Evolutionary conservation across 2,113 vertebrate genomes (phyloP), one percentile per base, ranked within the genome.

Genomic region (Pterophyllum scalare): DNA sequence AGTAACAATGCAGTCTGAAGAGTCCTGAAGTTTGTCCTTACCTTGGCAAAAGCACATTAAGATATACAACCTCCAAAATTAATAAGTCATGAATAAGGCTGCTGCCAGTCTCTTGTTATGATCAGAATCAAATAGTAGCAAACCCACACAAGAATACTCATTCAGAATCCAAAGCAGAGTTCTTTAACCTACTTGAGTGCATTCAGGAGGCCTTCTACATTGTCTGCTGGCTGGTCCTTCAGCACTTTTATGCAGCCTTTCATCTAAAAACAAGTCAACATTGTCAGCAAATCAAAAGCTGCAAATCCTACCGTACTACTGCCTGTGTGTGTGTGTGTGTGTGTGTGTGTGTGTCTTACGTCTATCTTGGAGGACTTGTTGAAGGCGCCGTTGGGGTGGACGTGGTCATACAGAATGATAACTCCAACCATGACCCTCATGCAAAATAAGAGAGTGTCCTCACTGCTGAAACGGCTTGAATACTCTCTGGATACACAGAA

Each of bases 351-450:
- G 43, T 15, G 2, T 40, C 97, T 98, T 96, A 99, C 98, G 58
- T 99, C 98, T 40, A 99, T 99, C 95, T 99, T 99, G 49, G 98
- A 99, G 19, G 98, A 97, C 95, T 98, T 99, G 95, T 97, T 98
- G 96, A 99, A 99, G 90, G 98, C 98, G 75, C 98, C 98, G 80
- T 98, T 98, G 5, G 98, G 98, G 92, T 99, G 98, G 33, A 99
- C 98, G 0, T 99, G 98, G 94, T 99, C 98, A 0, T 99, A 99
- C 8, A 99, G 97, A 90, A 99, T 99, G 89, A 99, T 99, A 88
- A 99, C 98, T 0, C 98, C 98, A 38, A 99, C 98, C 98, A 99
- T 99, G 54, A 99, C 98, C 92, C 98, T 94, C 98, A 99, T 99
- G 94, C 98, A 99, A 91, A 99, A 99, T 95, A 99, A 94, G 57